phyloP scores from a whole-genome alignment of 2,113 vertebrate genomes.

The Zosterops borbonicus region DNA sequence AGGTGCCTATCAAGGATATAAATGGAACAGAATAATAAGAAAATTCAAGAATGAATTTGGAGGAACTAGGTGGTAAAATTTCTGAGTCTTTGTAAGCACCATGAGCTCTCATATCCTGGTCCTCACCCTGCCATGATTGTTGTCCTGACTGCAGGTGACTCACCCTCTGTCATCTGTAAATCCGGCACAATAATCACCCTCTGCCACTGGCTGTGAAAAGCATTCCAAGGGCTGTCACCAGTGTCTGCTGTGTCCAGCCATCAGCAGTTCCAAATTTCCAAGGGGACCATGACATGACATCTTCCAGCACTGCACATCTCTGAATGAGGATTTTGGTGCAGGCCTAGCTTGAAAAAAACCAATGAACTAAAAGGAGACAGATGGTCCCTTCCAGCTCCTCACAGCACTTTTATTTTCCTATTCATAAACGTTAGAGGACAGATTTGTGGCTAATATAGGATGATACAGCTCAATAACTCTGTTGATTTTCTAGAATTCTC shows the following conservation, averaged over 20 bases:
- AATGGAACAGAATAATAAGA: neutral
- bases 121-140: neutral
- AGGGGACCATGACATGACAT: neutral
- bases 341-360: neutral
- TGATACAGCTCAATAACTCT: neutral
- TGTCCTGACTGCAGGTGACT: neutral
- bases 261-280: neutral
- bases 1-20: neutral
- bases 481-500: neutral
- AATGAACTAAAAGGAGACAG: neutral
- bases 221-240: slow-evolving; percentile 2
- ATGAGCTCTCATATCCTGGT: neutral
- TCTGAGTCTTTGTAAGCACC: neutral
- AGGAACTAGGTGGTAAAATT: neutral
- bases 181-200: neutral
- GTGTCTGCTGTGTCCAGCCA: neutral
- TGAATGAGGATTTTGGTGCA: neutral
- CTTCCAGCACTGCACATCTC: neutral
- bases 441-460: neutral
- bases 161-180: neutral
- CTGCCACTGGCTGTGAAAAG: neutral
- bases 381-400: neutral
- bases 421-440: neutral
- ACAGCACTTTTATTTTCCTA: neutral
- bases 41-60: neutral